A percentile compares a stretch with the other conserved stretches of the same genome.
Evolutionary conservation across 2,797 vertebrate genomes (phyloP).

Genomic region (Cephalopachus bancanus): DNA sequence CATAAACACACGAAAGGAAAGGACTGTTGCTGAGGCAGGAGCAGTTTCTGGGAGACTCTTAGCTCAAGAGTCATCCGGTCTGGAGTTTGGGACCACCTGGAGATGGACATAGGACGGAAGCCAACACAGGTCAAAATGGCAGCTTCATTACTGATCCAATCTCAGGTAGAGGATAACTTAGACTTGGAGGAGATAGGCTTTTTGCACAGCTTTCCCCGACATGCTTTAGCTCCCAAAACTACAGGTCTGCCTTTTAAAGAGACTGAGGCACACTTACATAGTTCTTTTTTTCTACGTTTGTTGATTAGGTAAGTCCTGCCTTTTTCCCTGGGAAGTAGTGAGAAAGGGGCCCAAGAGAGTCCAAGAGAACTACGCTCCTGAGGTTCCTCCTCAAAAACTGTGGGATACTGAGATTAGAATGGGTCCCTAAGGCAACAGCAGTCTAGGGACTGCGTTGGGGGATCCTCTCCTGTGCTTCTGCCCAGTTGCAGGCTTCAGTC

Average conservation of each 20-base stretch:
- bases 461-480: background rate
- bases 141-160: background rate
- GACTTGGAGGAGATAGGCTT: background rate
- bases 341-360: background rate
- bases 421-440: background rate
- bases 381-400: background rate
- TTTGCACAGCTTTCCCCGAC: background rate
- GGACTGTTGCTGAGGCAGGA: background rate
- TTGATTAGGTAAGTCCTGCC: background rate
- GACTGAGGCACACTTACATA: background rate
- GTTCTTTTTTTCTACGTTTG: background rate
- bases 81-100: background rate
- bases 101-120: background rate
- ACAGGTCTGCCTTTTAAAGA: background rate
- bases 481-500: background rate
- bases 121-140: background rate
- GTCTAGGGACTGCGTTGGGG: background rate
- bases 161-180: background rate
- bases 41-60: background rate
- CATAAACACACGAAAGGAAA: background rate
- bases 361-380: background rate
- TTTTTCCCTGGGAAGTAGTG: background rate
- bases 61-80: background rate
- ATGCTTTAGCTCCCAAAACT: background rate
- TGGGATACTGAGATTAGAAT: background rate